Base-by-base conservation (phyloP, 1,140 invertebrate species). In the Cydia pomonella region DNA sequence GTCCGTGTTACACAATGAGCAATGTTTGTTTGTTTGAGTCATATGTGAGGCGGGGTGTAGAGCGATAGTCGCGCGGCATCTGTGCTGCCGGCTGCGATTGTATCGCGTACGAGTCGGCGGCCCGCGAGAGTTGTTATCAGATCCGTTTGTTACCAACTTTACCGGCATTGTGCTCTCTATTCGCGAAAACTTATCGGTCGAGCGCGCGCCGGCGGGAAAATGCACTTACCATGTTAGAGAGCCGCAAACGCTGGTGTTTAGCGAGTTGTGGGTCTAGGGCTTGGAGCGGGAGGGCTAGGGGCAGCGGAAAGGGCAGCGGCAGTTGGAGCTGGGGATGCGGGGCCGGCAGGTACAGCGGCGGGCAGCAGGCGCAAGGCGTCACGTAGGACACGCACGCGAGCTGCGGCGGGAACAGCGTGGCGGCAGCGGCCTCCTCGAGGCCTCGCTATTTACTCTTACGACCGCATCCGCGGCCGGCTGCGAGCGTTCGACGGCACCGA, bases 201-300 rank as follows among this genome's bases (percentile, higher is more conserved):
- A 82, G 79, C 78, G 79, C 75, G 75, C 73, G 73, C 50, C 47
- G 27, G 76, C 82, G 83, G 82, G 84, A 84, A 50, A 72, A 25
- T 5, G 59, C 12, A 93, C 93, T 93, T 90, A 93, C 92, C 93
- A 93, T 93, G 92, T 93, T 93, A 93, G 93, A 92, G 92, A 92
- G 92, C 91, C 87, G 92, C 91, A 90, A 86, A 84, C 93, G 89
- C 84, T 92, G 91, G 80, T 88, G 91, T 91, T 93, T 92, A 89
- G 86, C 89, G 86, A 91, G 75, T 86, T 89, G 90, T 74, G 87
- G 88, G 77, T 91, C 89, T 82, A 91, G 82, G 80, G 90, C 80
- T 83, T 91, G 87, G 85, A 91, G 83, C 78, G 88, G 89, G 80
- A 87, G 84, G 64, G 89, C 86, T 53, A 91, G 82, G 77, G 89